Percentiles rank a stretch among this genome's conserved stretches.
Conservation (phyloP, 2,113 vertebrate species). For the Onychostruthus taczanowskii region DNA sequence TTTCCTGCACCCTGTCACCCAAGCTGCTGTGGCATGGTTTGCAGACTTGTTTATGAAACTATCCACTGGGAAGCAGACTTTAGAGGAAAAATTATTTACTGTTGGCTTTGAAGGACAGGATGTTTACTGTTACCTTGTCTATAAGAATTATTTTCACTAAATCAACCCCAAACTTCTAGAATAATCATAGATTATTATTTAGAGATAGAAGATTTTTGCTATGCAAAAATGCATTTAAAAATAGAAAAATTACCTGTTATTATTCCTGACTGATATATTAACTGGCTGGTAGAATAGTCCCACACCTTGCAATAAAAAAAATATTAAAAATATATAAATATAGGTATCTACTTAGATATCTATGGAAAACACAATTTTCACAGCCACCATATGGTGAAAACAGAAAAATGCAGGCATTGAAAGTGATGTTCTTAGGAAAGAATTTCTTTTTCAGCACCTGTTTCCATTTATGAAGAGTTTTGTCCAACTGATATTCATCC, state of each 20-base stretch:
- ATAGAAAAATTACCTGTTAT: slow-evolving; percentile 76
- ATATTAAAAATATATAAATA: too few species aligned
- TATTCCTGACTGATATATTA: slow-evolving; percentile 82
- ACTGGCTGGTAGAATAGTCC: slow-evolving; percentile 69
- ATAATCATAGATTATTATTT: background rate
- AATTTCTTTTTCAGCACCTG: background rate
- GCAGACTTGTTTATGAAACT: background rate
- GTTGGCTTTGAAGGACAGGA: background rate
- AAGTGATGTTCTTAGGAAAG: background rate
- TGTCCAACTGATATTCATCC: background rate
- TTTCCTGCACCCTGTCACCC: background rate
- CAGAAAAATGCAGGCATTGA: background rate
- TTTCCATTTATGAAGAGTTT: background rate
- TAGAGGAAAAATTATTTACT: background rate
- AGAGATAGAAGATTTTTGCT: background rate
- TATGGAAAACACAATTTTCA: background rate
- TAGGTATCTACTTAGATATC: background rate
- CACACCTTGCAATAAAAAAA: slow-evolving; percentile 77
- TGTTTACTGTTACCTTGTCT: background rate
- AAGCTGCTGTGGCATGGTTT: background rate
- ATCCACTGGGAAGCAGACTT: background rate
- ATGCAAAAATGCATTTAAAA: background rate
- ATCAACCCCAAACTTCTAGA: background rate
- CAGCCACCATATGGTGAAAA: background rate
- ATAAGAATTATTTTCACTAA: background rate